These are phyloP conservation scores for Oceanites oceanicus DNA, from an alignment of 2,113 vertebrate species.

Conservation along the genomic window DNA sequence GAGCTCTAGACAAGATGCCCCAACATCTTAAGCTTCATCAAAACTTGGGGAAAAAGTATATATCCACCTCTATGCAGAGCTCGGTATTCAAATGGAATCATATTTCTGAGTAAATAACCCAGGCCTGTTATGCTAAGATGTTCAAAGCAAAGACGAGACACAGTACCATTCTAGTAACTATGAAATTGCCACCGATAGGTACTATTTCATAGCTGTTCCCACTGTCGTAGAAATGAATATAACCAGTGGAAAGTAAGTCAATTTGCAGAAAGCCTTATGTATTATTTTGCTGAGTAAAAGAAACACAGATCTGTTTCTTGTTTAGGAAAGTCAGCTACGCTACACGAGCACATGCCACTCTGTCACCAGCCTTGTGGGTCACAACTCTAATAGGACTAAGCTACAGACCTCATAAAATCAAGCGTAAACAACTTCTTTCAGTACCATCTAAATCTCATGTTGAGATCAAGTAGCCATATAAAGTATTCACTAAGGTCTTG, in stretches of 20 bases:
- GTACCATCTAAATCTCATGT: background rate
- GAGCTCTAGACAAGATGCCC: no score
- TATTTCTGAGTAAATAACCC: background rate
- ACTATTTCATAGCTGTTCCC: background rate
- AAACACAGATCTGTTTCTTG: background rate
- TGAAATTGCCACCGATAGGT: background rate
- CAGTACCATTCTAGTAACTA: background rate
- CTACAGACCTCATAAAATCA: conserved; percentile 3
- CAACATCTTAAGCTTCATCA: background rate
- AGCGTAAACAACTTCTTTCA: conserved; percentile 33
- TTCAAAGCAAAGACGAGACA: background rate
- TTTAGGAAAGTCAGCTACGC: background rate
- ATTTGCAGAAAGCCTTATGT: background rate
- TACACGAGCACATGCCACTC: fast-evolving
- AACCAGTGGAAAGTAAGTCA: background rate
- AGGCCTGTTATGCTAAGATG: background rate
- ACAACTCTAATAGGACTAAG: background rate
- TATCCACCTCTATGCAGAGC: background rate
- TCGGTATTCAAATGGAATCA: background rate
- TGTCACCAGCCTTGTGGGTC: background rate
- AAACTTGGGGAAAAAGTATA: background rate
- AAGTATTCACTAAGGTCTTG: conserved; percentile 11
- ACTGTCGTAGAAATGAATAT: background rate
- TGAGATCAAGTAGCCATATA: conserved; percentile 15
- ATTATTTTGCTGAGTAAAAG: background rate